These are phyloP conservation scores for Empis livida DNA, from an alignment of 2,888 invertebrate species.

Conservation along the genomic window DNA sequence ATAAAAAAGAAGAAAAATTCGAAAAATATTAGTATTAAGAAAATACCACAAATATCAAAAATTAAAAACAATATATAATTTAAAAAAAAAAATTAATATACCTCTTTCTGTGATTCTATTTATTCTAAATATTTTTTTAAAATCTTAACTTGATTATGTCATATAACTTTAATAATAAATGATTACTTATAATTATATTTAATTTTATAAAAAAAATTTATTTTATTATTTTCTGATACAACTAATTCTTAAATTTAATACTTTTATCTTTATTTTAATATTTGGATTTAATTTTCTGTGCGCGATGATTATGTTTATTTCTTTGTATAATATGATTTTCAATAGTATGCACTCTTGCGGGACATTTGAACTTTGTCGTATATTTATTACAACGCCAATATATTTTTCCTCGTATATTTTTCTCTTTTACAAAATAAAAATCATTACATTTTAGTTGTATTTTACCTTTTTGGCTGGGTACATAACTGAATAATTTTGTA, in stretches of 20 bases:
- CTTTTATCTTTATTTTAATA: too few species aligned
- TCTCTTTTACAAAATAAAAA: constrained; percentile 30
- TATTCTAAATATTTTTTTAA: too few species aligned
- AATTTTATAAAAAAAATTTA: too few species aligned
- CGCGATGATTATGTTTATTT: constrained; percentile 26
- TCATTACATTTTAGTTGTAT: constrained; percentile 24
- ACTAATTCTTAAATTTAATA: too few species aligned
- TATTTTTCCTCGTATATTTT: constrained; percentile 26
- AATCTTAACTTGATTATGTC: background rate
- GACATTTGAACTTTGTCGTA: constrained; percentile 28
- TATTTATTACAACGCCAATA: constrained; percentile 36
- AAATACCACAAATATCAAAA: too few species aligned
- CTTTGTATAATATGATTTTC: constrained; percentile 22
- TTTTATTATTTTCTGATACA: too few species aligned
- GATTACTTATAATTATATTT: background rate
- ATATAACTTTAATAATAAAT: constrained; percentile 4
- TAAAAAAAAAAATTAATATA: too few species aligned
- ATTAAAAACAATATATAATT: background rate
- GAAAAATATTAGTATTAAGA: constrained; percentile 6
- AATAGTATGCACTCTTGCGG: constrained; percentile 29
- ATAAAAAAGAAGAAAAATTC: constrained; percentile 4
- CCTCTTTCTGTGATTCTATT: too few species aligned
- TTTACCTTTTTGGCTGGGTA: constrained; percentile 31
- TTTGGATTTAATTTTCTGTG: too few species aligned
- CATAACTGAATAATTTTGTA: constrained; percentile 5